phyloP scores from a whole-genome alignment of 2,113 vertebrate species.

The Marmota monax region DNA sequence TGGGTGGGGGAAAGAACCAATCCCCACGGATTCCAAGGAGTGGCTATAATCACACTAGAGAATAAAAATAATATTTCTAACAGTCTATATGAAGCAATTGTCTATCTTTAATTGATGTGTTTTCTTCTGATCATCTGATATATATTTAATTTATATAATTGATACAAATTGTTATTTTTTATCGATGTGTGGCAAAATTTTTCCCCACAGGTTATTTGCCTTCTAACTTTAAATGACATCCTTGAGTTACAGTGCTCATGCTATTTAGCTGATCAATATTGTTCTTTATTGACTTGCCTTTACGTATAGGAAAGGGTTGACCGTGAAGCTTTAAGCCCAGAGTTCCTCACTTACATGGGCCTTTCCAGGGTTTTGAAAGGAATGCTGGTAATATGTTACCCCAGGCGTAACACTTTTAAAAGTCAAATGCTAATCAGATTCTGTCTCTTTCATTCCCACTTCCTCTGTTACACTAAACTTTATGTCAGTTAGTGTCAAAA shows the following conservation, averaged over 20 bases:
- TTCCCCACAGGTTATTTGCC: neutral
- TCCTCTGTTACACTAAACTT: neutral
- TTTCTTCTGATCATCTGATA: neutral
- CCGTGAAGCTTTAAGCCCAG: neutral
- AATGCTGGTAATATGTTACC: neutral
- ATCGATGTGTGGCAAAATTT: neutral
- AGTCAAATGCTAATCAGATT: neutral
- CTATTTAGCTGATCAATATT: neutral
- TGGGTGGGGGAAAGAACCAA: neutral
- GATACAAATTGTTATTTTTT: neutral
- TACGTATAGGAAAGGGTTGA: neutral
- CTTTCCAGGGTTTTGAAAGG: neutral
- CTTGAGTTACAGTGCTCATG: neutral
- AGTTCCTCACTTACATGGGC: neutral
- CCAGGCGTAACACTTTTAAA: neutral
- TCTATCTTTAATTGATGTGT: neutral
- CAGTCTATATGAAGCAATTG: neutral
- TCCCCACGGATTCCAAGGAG: neutral
- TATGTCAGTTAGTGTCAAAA: neutral
- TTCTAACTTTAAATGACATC: neutral
- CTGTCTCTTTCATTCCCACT: neutral
- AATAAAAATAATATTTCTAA: neutral
- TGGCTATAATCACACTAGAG: neutral
- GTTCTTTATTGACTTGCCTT: neutral
- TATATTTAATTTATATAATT: neutral